Conservation (phyloP, 2,888 invertebrate species). For the Drosophila paucipuncta region DNA sequence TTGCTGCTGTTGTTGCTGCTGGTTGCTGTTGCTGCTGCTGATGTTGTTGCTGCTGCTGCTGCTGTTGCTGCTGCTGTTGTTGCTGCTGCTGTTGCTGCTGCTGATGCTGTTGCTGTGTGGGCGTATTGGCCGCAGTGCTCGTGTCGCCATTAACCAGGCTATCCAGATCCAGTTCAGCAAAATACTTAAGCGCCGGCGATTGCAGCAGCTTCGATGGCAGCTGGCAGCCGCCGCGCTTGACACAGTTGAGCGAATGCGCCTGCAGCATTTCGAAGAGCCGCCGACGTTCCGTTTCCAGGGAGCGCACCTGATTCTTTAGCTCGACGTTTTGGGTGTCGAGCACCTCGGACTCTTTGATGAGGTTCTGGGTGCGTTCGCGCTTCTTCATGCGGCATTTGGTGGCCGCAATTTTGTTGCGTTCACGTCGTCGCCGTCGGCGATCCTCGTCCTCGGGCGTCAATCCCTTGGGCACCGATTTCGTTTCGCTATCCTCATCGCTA, state of each 20-base stretch:
- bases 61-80: slow-evolving; percentile 26
- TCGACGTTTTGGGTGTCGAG: slow-evolving; percentile 94
- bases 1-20: slow-evolving; percentile 35
- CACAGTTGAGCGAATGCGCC: slow-evolving; percentile 90
- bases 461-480: slow-evolving; percentile 85
- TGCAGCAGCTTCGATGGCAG: slow-evolving; percentile 82
- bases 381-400: slow-evolving; percentile 98
- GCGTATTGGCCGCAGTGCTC: slow-evolving; percentile 28
- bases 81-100: slow-evolving; percentile 28
- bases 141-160: slow-evolving; percentile 37
- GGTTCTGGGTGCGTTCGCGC: slow-evolving; percentile 93
- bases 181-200: slow-evolving; percentile 84
- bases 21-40: slow-evolving; percentile 22
- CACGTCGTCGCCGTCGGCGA: slow-evolving; percentile 92
- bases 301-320: slow-evolving; percentile 93
- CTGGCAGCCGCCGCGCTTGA: slow-evolving; percentile 84
- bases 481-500: slow-evolving; percentile 87
- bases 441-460: slow-evolving; percentile 97
- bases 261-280: slow-evolving; percentile 92
- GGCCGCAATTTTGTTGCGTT: slow-evolving; percentile 97
- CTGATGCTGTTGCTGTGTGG: slow-evolving; percentile 12
- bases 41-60: slow-evolving; percentile 39
- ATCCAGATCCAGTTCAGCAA: slow-evolving; percentile 82
- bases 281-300: slow-evolving; percentile 92
- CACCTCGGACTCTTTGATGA: slow-evolving; percentile 94